Conservation (phyloP, 1,140 invertebrate genomes). For the Atta cephalotes region DNA sequence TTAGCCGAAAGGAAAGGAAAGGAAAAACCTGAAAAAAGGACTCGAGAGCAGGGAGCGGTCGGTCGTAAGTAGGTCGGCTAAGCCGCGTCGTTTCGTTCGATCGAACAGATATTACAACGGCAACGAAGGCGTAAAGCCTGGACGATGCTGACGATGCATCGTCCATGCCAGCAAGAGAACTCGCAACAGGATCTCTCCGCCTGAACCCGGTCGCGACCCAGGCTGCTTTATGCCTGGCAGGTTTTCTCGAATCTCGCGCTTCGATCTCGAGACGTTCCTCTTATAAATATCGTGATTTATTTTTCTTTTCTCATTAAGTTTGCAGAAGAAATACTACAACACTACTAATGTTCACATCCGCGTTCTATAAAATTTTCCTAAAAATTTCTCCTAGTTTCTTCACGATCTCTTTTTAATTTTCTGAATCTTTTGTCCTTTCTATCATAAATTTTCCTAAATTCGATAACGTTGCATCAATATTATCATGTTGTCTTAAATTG, state of each 20-base stretch:
- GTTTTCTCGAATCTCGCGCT: slow-evolving; percentile 25
- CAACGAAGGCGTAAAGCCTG: slow-evolving; percentile 23
- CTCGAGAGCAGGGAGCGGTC: slow-evolving; percentile 67
- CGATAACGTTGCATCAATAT: background rate
- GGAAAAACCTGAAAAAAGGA: slow-evolving; percentile 64
- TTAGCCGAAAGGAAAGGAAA: slow-evolving; percentile 65
- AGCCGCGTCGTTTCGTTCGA: slow-evolving; percentile 62
- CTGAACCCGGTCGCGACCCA: slow-evolving; percentile 19
- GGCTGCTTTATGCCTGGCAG: background rate
- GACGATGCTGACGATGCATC: slow-evolving; percentile 33
- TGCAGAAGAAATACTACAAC: background rate
- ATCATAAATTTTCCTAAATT: background rate
- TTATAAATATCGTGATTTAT: background rate
- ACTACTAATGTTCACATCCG: background rate
- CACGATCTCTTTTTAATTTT: background rate
- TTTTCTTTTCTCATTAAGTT: background rate
- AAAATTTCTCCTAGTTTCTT: background rate
- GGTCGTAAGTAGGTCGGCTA: slow-evolving; percentile 67
- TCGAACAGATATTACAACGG: slow-evolving; percentile 55
- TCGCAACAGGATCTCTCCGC: slow-evolving; percentile 44
- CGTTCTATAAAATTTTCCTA: background rate
- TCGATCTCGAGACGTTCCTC: background rate
- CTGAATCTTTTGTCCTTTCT: background rate
- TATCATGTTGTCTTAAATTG: background rate
- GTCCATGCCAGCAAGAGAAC: slow-evolving; percentile 3